A percentile compares a stretch with the other conserved stretches of the same genome.
These are phyloP conservation scores for Daphoenositta chrysoptera DNA, from an alignment of 2,113 vertebrate genomes.

Conservation along the genomic window DNA sequence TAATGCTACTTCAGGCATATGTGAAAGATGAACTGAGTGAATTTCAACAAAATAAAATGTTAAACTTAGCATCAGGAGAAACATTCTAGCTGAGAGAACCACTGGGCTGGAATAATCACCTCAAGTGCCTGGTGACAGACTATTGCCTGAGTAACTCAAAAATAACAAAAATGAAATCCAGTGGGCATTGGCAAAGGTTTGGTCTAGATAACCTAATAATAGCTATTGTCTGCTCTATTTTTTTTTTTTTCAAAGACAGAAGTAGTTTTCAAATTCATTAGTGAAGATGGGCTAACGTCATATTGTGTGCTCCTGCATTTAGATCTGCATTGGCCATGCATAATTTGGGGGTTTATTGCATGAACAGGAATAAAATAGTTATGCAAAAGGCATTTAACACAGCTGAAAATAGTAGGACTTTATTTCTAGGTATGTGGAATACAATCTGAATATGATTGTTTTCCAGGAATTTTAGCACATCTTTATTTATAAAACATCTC, in stretches of 20 bases:
- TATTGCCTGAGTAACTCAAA: conserved; percentile 28
- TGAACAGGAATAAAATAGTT: not conserved
- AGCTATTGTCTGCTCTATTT: not conserved
- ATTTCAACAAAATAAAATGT: conserved; percentile 48
- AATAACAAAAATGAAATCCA: conserved; percentile 49
- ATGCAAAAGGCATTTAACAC: not conserved
- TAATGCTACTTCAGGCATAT: not conserved
- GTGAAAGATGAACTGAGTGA: conserved; percentile 13
- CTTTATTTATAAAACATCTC: not conserved
- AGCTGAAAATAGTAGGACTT: not conserved
- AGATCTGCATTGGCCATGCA: not conserved
- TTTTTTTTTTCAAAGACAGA: not conserved
- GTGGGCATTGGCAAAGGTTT: not conserved
- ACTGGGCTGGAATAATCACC: conserved; percentile 50
- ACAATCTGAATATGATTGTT: not conserved
- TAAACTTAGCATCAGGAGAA: conserved; percentile 41
- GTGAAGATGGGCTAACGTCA: not conserved
- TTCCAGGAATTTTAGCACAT: not conserved
- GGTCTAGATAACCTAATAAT: conserved; percentile 34
- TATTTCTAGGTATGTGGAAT: not conserved
- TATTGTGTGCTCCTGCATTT: not conserved
- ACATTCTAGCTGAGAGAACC: conserved; percentile 29
- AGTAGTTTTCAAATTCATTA: conserved; percentile 29
- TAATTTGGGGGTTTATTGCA: not conserved
- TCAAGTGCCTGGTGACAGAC: conserved; percentile 47